A percentile compares a stretch with the other conserved stretches of the same genome.
Evolutionary conservation across 1,140 invertebrate species (phyloP).

Genomic region (Zaprionus capensis): DNA sequence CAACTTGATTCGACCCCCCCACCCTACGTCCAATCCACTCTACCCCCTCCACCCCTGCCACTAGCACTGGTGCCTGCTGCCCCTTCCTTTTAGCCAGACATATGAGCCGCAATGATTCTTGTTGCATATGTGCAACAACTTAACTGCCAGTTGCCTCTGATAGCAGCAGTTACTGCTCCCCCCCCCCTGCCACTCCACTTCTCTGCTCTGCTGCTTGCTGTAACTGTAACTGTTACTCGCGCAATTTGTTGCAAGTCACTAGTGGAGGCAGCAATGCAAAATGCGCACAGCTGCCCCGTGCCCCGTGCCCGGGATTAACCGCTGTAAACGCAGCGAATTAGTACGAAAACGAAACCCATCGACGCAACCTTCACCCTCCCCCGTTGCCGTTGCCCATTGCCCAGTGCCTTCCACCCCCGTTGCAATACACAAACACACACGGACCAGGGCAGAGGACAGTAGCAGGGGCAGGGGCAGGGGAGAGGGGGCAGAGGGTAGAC

Average conservation of each 20-base stretch:
- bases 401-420: conserved; percentile 27
- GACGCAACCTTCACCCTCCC: background rate
- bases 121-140: conserved; percentile 66
- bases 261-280: conserved; percentile 41
- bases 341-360: conserved; percentile 21
- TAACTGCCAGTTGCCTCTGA: conserved; percentile 55
- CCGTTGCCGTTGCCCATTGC: background rate
- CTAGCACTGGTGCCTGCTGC: background rate
- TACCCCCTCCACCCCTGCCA: background rate
- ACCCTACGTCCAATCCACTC: background rate
- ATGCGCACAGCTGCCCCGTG: conserved; percentile 72
- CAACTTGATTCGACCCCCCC: conserved; percentile 2
- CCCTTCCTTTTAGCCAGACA: conserved; percentile 20
- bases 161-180: conserved; percentile 13
- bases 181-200: background rate
- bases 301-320: conserved; percentile 61
- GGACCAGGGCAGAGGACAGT: background rate
- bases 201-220: background rate
- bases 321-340: conserved; percentile 73
- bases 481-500: background rate
- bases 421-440: conserved; percentile 2
- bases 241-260: conserved; percentile 74
- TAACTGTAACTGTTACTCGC: conserved; percentile 21
- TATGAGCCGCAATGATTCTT: conserved; percentile 51
- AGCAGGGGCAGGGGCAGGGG: background rate